Percentiles rank a stretch among this genome's conserved stretches.
These are phyloP conservation scores for Drosophila monieri DNA, from an alignment of 2,888 invertebrate species.

Conservation along the genomic window DNA sequence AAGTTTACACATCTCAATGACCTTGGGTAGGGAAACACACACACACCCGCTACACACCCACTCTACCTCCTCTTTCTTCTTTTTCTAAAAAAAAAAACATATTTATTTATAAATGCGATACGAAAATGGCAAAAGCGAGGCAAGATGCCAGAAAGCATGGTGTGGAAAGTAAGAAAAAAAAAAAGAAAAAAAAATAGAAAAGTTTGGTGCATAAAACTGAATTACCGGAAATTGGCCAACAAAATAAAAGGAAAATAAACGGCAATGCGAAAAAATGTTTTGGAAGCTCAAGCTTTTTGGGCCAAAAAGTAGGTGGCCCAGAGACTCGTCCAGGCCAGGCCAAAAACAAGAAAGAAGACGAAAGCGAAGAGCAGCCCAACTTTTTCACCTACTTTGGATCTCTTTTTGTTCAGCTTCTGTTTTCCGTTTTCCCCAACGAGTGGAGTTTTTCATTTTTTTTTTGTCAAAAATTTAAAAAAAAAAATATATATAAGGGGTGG, in stretches of 20 bases:
- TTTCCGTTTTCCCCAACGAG: slow-evolving; percentile 5
- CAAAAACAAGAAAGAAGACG: slow-evolving; percentile 15
- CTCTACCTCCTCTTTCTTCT: neutral
- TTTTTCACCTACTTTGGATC: slow-evolving; percentile 70
- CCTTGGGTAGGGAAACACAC: slow-evolving; percentile 23
- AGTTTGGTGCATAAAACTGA: slow-evolving; percentile 80
- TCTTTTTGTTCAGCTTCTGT: neutral
- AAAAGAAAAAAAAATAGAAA: slow-evolving; percentile 63
- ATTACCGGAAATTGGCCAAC: slow-evolving; percentile 80
- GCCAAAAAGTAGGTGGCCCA: slow-evolving; percentile 30
- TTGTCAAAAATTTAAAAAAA: slow-evolving; percentile 13
- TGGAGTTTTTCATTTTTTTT: slow-evolving; percentile 19
- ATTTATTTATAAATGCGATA: slow-evolving; percentile 72
- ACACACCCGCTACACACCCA: slow-evolving; percentile 1
- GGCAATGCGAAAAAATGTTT: slow-evolving; percentile 47
- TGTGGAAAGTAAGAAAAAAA: slow-evolving; percentile 38
- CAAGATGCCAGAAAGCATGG: slow-evolving; percentile 9
- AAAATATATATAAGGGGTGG: too few relatives aligned
- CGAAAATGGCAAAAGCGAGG: slow-evolving; percentile 28
- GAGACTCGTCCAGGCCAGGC: neutral
- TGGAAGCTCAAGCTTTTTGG: slow-evolving; percentile 12
- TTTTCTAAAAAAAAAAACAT: slow-evolving; percentile 43
- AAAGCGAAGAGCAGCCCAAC: slow-evolving; percentile 27
- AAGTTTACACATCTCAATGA: slow-evolving; percentile 45
- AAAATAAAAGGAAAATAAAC: slow-evolving; percentile 54